Evolutionary conservation across 2,888 invertebrate genomes (phyloP), one percentile per base, ranked within the genome.

Genomic region (Drosophila anomalata): DNA sequence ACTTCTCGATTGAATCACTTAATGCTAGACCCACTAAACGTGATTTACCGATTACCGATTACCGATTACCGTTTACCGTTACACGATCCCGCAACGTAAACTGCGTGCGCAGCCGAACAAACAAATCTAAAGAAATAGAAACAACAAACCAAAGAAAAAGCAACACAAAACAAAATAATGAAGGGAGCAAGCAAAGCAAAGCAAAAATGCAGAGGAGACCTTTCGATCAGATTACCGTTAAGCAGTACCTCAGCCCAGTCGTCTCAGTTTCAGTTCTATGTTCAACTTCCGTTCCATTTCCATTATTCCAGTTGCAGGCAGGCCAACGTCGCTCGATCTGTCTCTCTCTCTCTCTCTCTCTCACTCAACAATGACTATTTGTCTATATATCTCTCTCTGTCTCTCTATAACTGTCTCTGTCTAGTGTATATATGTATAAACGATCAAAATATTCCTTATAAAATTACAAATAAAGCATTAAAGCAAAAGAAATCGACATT

Each of bases 211-310:
- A 66, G 36, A 69, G 52, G 58, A 62, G 36, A 46, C 20, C 33
- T 36, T 36, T 22, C 24, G 47, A 55, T 52, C 56, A 33, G 41
- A 44, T 26, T 54, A 54, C 91, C 91, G 91, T 91, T 91, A 91
- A 92, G 92, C 92, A 92, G 92, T 92, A 92, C 92, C 92, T 92
- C 90, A 82, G 83, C 68, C 74, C 78, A 75, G 60, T 80, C 81
- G 36, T 36, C 63, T 51, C 31, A 56, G 52, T 75, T 79, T 61
- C 77, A 58, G 47, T 78, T 63, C 33, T 48, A 55, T 46, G 75
- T 78, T 29, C 83, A 80, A 76, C 46, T 60, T 61, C 78, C 62
- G 71, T 33, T 47, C 33, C 42, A 36, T 55, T 33, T 47, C 33
- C 42, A 36, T 55, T 22, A 29, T 47, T 47, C 41, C 31, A 57